Evolutionary conservation across 2,797 vertebrate species (phyloP), one percentile per base, ranked within the genome.

Genomic region (Epinephelus awoara): DNA sequence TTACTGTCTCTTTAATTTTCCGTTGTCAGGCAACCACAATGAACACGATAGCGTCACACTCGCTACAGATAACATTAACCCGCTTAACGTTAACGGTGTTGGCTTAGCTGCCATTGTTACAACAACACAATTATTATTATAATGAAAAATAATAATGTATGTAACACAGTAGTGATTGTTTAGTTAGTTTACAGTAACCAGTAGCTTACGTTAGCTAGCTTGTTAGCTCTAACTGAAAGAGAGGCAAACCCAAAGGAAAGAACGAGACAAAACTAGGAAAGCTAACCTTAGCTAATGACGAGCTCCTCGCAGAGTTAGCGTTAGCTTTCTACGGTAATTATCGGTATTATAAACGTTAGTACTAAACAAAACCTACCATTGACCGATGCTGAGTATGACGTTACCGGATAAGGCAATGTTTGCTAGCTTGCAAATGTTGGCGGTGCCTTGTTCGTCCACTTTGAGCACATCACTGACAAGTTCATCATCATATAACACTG

Each of bases 21-120:
- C 47, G 93, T 93, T 92, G 92, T 92, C 83, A 87, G 69, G 93
- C 90, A 93, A 93, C 92, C 75, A 74, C 57, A 46, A 18, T 15
- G 62, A 58, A 57, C 25, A 44, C 0, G 27, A 56, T 8, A 72
- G 84, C 81, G 77, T 87, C 86, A 58, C 25, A 15, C 25, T 50
- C 46, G 11, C 13, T 10, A n/a, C 11, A 57, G 23, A 65, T 46
- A 54, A 6, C 70, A 40, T 72, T 65, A 54, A 44, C 63, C 69
- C 29, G 25, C 44, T 70, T 59, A 63, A 25, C 52, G 11, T 67
- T 59, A 56, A 21, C 52, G 11, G 0, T 21, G 1, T 55, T 71
- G 80, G n/a, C 58, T 80, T 57, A 64, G 1, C 58, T 0, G 1
- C 5, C 21, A 72, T 38, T 2, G n/a, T 3, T 5, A 29, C 2